Evolutionary conservation across 2,113 vertebrate genomes (phyloP), one percentile per base, ranked within the genome.

Genomic region (Cyanoliseus patagonus): DNA sequence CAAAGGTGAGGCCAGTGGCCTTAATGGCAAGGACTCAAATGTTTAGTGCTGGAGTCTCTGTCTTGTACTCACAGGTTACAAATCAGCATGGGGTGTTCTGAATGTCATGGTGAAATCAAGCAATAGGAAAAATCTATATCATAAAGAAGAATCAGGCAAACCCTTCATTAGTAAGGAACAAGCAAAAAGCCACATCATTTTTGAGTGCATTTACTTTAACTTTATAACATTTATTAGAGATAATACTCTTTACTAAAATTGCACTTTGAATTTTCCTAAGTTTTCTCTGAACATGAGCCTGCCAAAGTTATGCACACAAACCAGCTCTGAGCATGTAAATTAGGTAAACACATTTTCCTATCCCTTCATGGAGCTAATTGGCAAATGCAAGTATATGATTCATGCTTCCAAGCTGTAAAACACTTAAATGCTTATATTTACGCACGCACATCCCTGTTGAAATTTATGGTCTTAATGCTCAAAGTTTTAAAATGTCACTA

Each of bases 361-460:
- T 55, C 39, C 51, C 27, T 87, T 84, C 31, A 25, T 41, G 27
- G 74, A 81, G 10, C 44, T 84, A 46, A 92, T 9, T 95, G 83
- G 18, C 24, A 87, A 94, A 81, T 79, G 14, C 42, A 82, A 28
- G 41, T 35, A 51, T 35, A 76, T 28, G 51, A 69, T 61, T 96
- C 1, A 0, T 91, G 39, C 27, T 94, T 78, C 61, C 59, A 90
- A 77, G 53, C 37, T 86, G 15, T 81, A 70, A 72, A 92, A 69
- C 17, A 24, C 55, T 83, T 67, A 90, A 94, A 33, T 67, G 30
- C n/a, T 90, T 88, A 20, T 66, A n/a, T 77, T 80, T 90, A 70
- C n/a, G 9, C 22, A 41, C 0, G 0, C 2, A 3, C 11, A 52
- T 5, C 6, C 49, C 68, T 31, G 17, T 37, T 74, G 64, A 88